These are phyloP conservation scores for Psix sp. DNA, from an alignment of 1,140 invertebrate genomes.

Conservation along the genomic window DNA sequence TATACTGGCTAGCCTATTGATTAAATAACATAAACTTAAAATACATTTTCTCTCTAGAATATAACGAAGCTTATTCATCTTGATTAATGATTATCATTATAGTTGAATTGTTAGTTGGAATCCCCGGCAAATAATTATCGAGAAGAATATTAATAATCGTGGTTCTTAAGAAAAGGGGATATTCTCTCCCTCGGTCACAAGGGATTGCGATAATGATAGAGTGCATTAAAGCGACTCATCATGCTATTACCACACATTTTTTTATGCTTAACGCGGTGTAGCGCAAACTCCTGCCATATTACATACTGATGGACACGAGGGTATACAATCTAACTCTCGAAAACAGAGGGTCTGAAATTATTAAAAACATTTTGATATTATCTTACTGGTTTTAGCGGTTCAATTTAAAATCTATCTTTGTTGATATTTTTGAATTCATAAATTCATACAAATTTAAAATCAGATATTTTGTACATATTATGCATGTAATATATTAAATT, in stretches of 20 bases:
- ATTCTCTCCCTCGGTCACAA: slow-evolving; percentile 26
- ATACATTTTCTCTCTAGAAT: too few species aligned
- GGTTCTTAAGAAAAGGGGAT: slow-evolving; percentile 35
- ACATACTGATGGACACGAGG: slow-evolving; percentile 19
- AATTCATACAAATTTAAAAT: too few species aligned
- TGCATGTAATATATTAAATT: too few species aligned
- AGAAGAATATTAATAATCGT: slow-evolving; percentile 34
- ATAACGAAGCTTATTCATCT: slow-evolving; percentile 25
- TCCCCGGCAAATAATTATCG: slow-evolving; percentile 38
- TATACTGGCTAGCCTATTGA: too few species aligned
- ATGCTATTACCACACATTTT: slow-evolving; percentile 50
- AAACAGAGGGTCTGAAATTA: slow-evolving; percentile 23
- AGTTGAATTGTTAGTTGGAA: too few species aligned
- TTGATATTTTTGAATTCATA: too few species aligned
- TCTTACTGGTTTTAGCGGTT: not conserved
- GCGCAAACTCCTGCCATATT: slow-evolving; percentile 33
- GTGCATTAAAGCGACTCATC: slow-evolving; percentile 41
- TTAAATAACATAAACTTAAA: too few species aligned
- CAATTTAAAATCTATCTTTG: not conserved
- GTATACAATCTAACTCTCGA: slow-evolving; percentile 33
- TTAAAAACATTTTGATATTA: slow-evolving; percentile 17
- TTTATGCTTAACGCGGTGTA: slow-evolving; percentile 21
- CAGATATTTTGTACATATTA: too few species aligned
- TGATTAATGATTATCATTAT: slow-evolving; percentile 41
- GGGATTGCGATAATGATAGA: slow-evolving; percentile 54